Evolutionary conservation across 2,888 invertebrate species (phyloP), one percentile per base, ranked within the genome.

Genomic region (Drosophila emarginata): DNA sequence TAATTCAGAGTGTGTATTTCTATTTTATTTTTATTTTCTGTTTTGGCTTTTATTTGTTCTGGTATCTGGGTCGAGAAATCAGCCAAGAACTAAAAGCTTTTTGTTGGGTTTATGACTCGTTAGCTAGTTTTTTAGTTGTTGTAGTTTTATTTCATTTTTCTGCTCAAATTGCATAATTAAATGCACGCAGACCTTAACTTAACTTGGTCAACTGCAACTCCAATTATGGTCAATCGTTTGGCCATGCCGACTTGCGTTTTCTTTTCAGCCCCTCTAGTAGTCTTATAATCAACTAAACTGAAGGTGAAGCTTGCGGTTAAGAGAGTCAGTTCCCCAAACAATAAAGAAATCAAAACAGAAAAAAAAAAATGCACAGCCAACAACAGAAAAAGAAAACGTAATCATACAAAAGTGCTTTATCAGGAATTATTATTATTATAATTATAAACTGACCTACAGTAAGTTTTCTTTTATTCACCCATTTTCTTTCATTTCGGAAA

Each of bases 161-260:
- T 82, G 87, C 87, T 81, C 79, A 87, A 87, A 87, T 85, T 83
- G 83, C 83, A 85, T 79, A 83, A 83, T 83, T 83, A 85, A 87
- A 78, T 79, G 87, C 87, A 87, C 85, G 83, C 87, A 87, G 79
- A 87, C 82, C 85, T 83, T 73, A 76, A 70, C 85, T 83, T 73
- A 76, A 70, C 73, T 61, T 76, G 71, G 68, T 59, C 68, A 72
- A 62, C 66, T 61, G 61, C 64, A 61, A 80, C 81, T 75, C 67
- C 79, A 81, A 85, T 85, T 83, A 81, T 87, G 79, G 78, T 77
- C 85, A 82, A 40, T 62, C 52, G 62, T 39, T 76, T 78, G 78
- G 64, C 79, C 73, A 77, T 78, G 81, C 66, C 59, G 54, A 45
- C 45, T 61, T 73, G 76, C 79, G 72, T 80, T 80, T 67, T 74